These are phyloP conservation scores for Telenomus remus DNA, from an alignment of 1,140 invertebrate genomes.

Conservation along the genomic window DNA sequence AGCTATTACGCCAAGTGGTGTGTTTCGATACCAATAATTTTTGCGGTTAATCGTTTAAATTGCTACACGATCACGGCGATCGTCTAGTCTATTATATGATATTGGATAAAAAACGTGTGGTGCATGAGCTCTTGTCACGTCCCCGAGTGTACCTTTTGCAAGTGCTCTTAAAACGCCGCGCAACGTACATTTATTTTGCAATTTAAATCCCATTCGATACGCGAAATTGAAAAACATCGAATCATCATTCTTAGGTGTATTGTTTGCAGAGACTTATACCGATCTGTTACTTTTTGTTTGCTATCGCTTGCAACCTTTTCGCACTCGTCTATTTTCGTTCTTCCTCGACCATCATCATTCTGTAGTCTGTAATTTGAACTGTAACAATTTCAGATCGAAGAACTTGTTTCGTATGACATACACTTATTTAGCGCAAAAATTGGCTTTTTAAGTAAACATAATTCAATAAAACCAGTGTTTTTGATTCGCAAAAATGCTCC, in stretches of 20 bases:
- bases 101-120: conserved; percentile 39
- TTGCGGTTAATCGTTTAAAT: conserved; percentile 70
- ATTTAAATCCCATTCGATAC: conserved; percentile 20
- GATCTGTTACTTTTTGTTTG: background rate
- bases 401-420: no score
- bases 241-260: conserved; percentile 14
- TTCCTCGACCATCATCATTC: no score
- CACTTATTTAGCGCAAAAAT: no score
- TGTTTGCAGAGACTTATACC: conserved; percentile 6
- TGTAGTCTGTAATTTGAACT: no score
- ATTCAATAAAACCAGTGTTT: no score
- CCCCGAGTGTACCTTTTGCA: conserved; percentile 44
- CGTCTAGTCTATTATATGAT: conserved; percentile 48
- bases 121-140: conserved; percentile 53
- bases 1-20: conserved; percentile 59
- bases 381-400: no score
- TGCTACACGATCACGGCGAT: conserved; percentile 64
- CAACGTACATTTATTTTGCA: conserved; percentile 32
- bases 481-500: no score
- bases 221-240: conserved; percentile 37
- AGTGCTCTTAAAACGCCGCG: conserved; percentile 28
- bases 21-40: conserved; percentile 69
- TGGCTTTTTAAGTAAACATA: no score
- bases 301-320: no score
- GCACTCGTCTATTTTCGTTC: no score